Evolutionary conservation across 2,797 vertebrate genomes (phyloP), one percentile per base, ranked within the genome.

Genomic region (Pangasius larnaudii): DNA sequence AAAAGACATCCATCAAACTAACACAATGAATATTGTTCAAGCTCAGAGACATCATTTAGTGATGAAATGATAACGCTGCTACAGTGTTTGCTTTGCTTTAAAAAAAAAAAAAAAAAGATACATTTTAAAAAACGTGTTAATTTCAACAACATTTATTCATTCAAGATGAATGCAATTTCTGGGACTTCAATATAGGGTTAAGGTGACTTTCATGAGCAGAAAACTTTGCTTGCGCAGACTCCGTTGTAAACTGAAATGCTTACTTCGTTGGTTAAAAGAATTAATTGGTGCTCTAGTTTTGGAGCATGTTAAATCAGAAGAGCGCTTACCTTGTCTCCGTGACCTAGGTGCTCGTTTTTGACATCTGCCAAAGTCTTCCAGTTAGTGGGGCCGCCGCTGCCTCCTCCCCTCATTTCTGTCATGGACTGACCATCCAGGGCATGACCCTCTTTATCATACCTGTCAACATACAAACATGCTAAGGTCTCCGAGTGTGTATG

Each of bases 401-500:
- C 10, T 2, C 96, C 95, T 58, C 95, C 92, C 91, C 91, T 97
- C 87, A 95, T 6, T 89, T 98, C 97, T 0, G 99, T 99, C 94
- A 99, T 96, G 14, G 98, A 99, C 91, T 97, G 87, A 18, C 96
- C 95, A 69, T 98, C 98, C 90, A 99, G 92, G 71, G 95, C 91
- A 69, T 99, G 97, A 85, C 98, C 99, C 93, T 99, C 98, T 0
- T 97, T 97, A 93, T 99, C 98, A 91, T 97, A 99, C 98, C 98
- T 99, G 89, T 1, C 61, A 86, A 88, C 22, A 87, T 22, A 88
- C 24, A 88, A 85, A 78, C 61, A 90, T 77, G 82, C 5, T 8
- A 46, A 27, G 0, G 24, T 88, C n/a, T 79, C 7, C 39, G 13
- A 84, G 1, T 67, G n/a, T 46, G 46, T 24, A 36, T 49, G 58